Conservation (phyloP, 2,113 vertebrate species). For the Gnathonemus longibarbis region DNA sequence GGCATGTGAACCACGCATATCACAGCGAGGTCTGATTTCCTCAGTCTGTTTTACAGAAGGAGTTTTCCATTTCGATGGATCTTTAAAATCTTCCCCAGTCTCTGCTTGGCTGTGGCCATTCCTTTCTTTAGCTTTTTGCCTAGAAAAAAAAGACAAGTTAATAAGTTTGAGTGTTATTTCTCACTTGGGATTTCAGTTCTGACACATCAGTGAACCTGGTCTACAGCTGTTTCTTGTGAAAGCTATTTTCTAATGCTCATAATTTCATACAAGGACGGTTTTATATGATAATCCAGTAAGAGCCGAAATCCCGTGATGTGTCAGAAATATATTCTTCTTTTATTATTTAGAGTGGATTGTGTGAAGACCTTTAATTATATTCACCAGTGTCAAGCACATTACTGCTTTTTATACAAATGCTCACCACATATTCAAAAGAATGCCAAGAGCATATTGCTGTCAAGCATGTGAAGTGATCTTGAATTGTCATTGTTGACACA, state of each 20-base stretch:
- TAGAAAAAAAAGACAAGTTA: conserved; percentile 28
- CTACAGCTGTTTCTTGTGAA: not conserved
- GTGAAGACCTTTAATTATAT: not conserved
- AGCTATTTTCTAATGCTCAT: not conserved
- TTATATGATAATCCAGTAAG: not conserved
- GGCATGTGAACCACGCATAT: not conserved
- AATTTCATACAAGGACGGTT: not conserved
- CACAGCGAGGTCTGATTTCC: not conserved
- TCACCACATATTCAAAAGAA: not conserved
- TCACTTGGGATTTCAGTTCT: not conserved
- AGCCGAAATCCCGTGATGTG: not conserved
- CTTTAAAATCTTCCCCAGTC: conserved; percentile 79
- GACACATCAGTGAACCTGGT: not conserved
- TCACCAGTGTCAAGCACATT: not conserved
- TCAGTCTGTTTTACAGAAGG: conserved; percentile 58
- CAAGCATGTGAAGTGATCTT: not conserved
- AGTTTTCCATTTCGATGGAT: conserved; percentile 76
- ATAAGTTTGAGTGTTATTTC: not conserved
- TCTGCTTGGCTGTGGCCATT: conserved; percentile 78
- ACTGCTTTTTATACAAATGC: not conserved
- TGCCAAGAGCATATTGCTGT: not conserved
- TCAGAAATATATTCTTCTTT: not conserved
- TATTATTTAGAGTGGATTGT: not conserved
- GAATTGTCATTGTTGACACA: not conserved
- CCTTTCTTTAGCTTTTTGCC: conserved; percentile 78